These are phyloP conservation scores for Celastrina argiolus DNA, from an alignment of 2,888 invertebrate species.

Conservation along the genomic window DNA sequence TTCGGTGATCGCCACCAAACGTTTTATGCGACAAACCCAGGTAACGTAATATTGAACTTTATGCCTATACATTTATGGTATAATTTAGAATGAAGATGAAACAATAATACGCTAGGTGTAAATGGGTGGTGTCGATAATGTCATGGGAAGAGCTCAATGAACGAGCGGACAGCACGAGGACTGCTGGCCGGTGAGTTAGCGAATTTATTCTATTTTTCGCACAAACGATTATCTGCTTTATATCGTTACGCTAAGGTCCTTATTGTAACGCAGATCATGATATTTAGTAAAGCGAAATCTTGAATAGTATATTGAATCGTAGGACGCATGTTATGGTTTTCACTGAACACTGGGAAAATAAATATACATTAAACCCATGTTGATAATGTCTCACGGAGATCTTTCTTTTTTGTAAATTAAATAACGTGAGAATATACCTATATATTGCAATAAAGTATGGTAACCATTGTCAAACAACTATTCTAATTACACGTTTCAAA, in stretches of 20 bases:
- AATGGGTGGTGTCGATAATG: conserved; percentile 59
- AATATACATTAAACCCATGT: not conserved
- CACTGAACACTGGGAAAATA: not conserved
- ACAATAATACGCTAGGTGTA: conserved; percentile 40
- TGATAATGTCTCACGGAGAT: not conserved
- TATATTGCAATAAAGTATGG: too few relatives aligned
- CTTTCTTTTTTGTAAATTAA: too few relatives aligned
- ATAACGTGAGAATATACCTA: too few relatives aligned
- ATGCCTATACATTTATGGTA: not conserved
- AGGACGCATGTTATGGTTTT: not conserved
- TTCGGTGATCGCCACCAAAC: conserved; percentile 43
- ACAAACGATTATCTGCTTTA: conserved; percentile 48
- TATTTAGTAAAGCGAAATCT: conserved; percentile 30
- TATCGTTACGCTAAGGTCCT: conserved; percentile 38
- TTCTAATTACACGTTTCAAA: too few relatives aligned
- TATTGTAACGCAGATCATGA: conserved; percentile 12
- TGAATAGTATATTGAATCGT: not conserved
- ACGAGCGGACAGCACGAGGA: conserved; percentile 74
- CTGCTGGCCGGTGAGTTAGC: conserved; percentile 63
- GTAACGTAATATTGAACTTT: conserved; percentile 25
- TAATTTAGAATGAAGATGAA: conserved; percentile 25
- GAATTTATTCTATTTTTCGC: conserved; percentile 46
- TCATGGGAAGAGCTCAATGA: conserved; percentile 78
- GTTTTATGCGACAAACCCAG: conserved; percentile 33
- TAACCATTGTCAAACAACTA: too few relatives aligned